Evolutionary conservation across 37 sponge, comb jelly and placozoan genomes (phyloP).

Genomic region (Spongia lamella): DNA sequence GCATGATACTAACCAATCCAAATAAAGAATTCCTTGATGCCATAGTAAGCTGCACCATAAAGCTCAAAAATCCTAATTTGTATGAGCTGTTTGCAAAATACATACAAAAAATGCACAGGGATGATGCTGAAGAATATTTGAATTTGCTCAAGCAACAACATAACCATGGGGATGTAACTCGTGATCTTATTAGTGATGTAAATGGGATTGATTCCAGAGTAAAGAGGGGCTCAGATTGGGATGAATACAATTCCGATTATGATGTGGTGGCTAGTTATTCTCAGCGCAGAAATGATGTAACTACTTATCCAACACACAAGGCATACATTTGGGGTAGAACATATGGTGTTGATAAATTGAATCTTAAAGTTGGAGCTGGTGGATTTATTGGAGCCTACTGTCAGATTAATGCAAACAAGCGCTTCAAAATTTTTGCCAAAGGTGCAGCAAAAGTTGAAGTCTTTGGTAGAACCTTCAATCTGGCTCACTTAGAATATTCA

Average conservation of each 20-base stretch:
- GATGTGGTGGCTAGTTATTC: constrained; percentile 32
- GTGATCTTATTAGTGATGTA: not conserved
- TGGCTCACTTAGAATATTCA: too few species aligned
- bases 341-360: constrained; percentile 38
- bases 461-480: too few species aligned
- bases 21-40: not conserved
- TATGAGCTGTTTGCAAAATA: constrained; percentile 12
- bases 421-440: too few species aligned
- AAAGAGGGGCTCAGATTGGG: too few species aligned
- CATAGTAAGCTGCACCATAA: not conserved
- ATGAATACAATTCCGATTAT: constrained; percentile 24
- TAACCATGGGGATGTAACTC: not conserved
- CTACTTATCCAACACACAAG: constrained; percentile 41
- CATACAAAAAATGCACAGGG: constrained; percentile 12
- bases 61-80: constrained; percentile 16
- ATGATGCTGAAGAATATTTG: not conserved
- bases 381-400: constrained; percentile 56
- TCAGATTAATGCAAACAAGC: too few species aligned
- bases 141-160: not conserved
- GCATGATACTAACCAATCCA: too few species aligned
- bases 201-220: not conserved
- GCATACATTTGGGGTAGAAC: constrained; percentile 60
- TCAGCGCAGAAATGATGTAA: constrained; percentile 27
- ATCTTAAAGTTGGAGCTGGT: constrained; percentile 40
- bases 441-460: too few species aligned